These are phyloP conservation scores for Cygnus atratus DNA, from an alignment of 2,113 vertebrate species.

Conservation along the genomic window DNA sequence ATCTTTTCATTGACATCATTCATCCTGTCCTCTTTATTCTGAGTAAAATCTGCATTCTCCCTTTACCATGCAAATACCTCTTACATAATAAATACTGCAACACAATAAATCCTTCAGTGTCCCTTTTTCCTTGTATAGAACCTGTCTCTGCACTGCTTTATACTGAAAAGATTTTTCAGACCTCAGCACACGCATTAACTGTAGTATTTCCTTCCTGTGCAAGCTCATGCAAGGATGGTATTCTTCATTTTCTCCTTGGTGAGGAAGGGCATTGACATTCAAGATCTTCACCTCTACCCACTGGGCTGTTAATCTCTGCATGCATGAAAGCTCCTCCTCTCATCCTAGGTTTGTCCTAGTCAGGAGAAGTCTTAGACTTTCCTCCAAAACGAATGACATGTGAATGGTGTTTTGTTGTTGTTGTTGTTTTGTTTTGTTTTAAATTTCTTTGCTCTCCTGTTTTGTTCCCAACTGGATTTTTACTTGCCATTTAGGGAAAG, in stretches of 20 bases:
- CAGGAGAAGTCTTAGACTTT: background rate
- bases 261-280: background rate
- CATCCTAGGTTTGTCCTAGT: background rate
- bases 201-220: background rate
- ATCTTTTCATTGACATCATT: slow-evolving; percentile 49
- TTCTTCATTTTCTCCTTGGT: background rate
- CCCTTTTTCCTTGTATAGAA: background rate
- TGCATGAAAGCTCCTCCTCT: background rate
- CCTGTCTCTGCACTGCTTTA: background rate
- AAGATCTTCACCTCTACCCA: background rate
- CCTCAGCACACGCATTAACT: background rate
- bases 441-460: background rate
- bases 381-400: background rate
- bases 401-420: background rate
- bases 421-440: background rate
- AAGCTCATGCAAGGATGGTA: background rate
- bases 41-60: slow-evolving; percentile 29
- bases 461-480: background rate
- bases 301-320: background rate
- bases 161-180: slow-evolving; percentile 25
- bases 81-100: slow-evolving; percentile 27
- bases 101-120: slow-evolving; percentile 1
- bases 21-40: background rate
- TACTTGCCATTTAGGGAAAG: background rate
- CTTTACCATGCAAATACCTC: slow-evolving; percentile 39